Conservation (phyloP, 2,888 invertebrate genomes). For the Parapristionchus giblindavisi region DNA sequence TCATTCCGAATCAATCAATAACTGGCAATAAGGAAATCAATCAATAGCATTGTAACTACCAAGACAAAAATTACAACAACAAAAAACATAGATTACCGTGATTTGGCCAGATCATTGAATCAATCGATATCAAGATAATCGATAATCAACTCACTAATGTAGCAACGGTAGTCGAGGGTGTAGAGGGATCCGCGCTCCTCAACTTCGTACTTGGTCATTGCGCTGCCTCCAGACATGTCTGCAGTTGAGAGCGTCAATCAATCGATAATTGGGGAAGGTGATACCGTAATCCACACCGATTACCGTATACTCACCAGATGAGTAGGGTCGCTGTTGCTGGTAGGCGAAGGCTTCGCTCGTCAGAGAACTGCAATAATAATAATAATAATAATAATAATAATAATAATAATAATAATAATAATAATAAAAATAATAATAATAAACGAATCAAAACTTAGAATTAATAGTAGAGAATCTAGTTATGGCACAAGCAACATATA, state of each 20-base stretch:
- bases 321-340: constrained; percentile 11
- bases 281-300: neutral
- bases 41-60: no score
- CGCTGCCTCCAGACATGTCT: constrained; percentile 38
- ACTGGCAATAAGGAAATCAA: no score
- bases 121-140: no score
- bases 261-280: neutral
- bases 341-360: constrained; percentile 36
- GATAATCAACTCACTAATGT: constrained; percentile 79
- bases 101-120: no score
- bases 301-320: constrained; percentile 2
- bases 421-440: neutral
- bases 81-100: no score
- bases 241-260: neutral
- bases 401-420: neutral
- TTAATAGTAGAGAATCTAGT: no score
- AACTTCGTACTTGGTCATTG: constrained; percentile 41
- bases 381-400: neutral
- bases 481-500: no score
- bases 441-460: no score
- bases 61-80: no score
- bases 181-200: constrained; percentile 80
- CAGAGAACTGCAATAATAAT: constrained; percentile 20
- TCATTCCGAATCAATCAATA: no score
- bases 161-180: constrained; percentile 85